Evolutionary conservation across 1,140 invertebrate genomes (phyloP), one percentile per base, ranked within the genome.

Genomic region (Meloidogyne hapla): DNA sequence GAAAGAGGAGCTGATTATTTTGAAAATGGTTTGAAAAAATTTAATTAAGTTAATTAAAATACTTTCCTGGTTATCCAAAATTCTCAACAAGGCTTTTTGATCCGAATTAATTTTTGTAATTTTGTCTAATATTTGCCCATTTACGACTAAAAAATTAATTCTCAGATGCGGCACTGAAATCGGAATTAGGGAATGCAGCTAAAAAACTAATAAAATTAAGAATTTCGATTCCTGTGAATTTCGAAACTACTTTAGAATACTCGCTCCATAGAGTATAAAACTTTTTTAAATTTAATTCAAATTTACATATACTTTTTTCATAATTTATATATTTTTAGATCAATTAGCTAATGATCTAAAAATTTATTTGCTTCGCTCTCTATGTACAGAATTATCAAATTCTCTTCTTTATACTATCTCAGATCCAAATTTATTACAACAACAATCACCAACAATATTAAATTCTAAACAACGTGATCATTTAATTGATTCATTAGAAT

Each of bases 361-460:
- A 38, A 18, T 42, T 12, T 83, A 82, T 75, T 56, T 81, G 23
- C 45, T 74, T 25, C 63, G 69, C 2, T 48, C 75, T n/a, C 64
- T 79, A 12, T 73, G 75, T 61, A 48, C 71, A 9, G 80, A 81
- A 62, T 74, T 81, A 28, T 45, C 81, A 3, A 1, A 80, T 48
- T 48, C 42, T 21, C 66, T 81, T 9, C 68, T 81, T 6, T 38
- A 68, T 23, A 61, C 66, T 8, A 48, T 83, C 15, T 63, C 65
- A 38, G 80, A 81, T 9, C 38, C 62, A 5, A 28, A 18, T 25
- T 15, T 61, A 18, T 18, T 21, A 79, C 26, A 81, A 68, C 12
- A 77, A 70, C 28, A 80, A 28, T 48, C 74, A 15, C 21, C 40
- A 18, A 6, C 68, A 9, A 80, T 81, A 21, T 4, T 26, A 23